A percentile compares a stretch with the other conserved stretches of the same genome.
Evolutionary conservation across 2,888 invertebrate species (phyloP).

Genomic region (Epirrhoe tristata): DNA sequence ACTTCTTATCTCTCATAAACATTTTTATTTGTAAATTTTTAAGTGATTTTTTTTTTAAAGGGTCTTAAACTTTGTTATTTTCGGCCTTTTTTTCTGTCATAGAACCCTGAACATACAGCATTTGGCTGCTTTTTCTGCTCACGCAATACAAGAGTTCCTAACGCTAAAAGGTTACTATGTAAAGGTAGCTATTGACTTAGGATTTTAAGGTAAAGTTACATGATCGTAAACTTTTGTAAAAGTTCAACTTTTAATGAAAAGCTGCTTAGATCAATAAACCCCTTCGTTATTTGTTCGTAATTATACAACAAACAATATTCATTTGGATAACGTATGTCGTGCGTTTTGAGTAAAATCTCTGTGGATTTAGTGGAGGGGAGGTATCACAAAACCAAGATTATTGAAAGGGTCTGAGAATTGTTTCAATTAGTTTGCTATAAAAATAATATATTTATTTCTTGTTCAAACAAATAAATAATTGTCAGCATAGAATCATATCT

Average conservation of each 20-base stretch:
- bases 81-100: no score
- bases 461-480: constrained; percentile 5
- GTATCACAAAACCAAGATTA: no score
- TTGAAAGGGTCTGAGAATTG: no score
- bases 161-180: background rate
- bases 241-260: constrained; percentile 19
- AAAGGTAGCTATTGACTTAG: constrained; percentile 25
- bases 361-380: no score
- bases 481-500: constrained; percentile 9
- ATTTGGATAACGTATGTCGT: background rate
- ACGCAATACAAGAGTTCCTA: background rate
- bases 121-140: background rate
- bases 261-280: constrained; percentile 12
- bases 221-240: constrained; percentile 19
- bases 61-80: no score
- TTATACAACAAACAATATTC: background rate
- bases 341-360: no score
- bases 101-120: no score
- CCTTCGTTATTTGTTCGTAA: constrained; percentile 1
- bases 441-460: background rate
- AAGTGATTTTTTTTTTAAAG: no score
- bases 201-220: constrained; percentile 20
- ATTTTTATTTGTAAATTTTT: no score
- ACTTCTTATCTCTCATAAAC: no score
- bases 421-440: no score